Percentiles rank a stretch among this genome's conserved stretches.
Evolutionary conservation across 2,113 vertebrate species (phyloP).

Genomic region (Anhinga rufa): DNA sequence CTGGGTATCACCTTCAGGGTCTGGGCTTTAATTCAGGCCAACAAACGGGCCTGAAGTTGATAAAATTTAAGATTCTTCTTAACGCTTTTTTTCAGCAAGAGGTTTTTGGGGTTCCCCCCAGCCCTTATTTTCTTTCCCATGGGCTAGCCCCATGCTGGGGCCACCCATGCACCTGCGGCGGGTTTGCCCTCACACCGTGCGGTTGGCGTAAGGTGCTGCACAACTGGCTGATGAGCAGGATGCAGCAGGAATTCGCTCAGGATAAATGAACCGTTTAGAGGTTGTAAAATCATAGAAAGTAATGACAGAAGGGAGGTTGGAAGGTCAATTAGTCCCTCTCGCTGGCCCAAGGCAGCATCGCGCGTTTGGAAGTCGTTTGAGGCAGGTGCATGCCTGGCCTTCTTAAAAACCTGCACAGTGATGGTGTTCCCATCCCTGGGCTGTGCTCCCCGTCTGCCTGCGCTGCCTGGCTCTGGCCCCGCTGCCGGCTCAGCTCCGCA

Average conservation of each 20-base stretch:
- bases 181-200: not conserved
- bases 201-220: not conserved
- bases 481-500: not conserved
- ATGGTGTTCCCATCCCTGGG: not conserved
- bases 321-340: not conserved
- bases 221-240: not conserved
- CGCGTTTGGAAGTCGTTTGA: rapidly evolving
- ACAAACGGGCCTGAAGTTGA: not conserved
- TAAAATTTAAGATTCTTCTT: not conserved
- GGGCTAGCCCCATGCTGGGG: not conserved
- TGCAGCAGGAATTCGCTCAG: not conserved
- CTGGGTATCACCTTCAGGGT: not conserved
- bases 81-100: not conserved
- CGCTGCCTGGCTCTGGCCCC: not conserved
- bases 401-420: not conserved
- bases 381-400: not conserved
- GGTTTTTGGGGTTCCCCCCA: not conserved
- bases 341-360: not conserved
- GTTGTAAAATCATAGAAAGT: not conserved
- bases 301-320: not conserved
- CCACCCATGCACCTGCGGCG: rapidly evolving
- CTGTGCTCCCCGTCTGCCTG: not conserved
- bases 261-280: not conserved
- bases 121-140: not conserved
- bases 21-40: not conserved